phyloP scores from a whole-genome alignment of 2,113 vertebrate genomes.

The Cyprinodon brontotheroides region DNA sequence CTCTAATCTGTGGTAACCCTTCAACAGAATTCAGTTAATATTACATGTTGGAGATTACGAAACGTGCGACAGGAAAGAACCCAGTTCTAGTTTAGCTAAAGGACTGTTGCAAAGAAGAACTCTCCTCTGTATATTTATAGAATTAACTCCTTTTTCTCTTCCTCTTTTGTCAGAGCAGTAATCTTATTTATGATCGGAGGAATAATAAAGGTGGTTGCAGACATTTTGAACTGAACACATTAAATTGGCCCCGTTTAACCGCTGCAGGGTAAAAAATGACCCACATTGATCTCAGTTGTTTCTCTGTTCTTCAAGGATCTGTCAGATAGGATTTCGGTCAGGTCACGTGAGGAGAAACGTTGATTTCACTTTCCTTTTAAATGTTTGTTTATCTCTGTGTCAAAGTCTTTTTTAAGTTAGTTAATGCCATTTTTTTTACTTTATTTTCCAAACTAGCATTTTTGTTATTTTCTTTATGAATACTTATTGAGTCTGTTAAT shows the following conservation, averaged over 20 bases:
- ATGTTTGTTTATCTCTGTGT: slow-evolving; percentile 12
- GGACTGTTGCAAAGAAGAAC: not conserved
- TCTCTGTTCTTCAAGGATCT: slow-evolving; percentile 26
- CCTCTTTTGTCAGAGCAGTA: not conserved
- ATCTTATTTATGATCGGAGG: slow-evolving; percentile 23
- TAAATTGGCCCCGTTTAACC: slow-evolving; percentile 49
- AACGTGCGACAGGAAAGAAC: no score
- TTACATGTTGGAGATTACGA: no score
- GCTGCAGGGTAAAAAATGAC: slow-evolving; percentile 71
- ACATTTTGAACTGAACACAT: slow-evolving; percentile 30
- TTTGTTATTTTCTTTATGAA: not conserved
- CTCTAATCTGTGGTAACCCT: no score
- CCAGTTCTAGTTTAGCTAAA: not conserved
- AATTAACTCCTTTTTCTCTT: slow-evolving; percentile 13
- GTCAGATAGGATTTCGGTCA: slow-evolving; percentile 37
- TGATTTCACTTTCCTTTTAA: slow-evolving; percentile 12
- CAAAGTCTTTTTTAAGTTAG: not conserved
- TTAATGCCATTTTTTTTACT: slow-evolving; percentile 2
- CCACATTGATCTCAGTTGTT: slow-evolving; percentile 56
- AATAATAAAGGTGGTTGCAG: slow-evolving; percentile 10
- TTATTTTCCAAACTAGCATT: not conserved
- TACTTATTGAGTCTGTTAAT: slow-evolving; percentile 13
- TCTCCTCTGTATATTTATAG: slow-evolving; percentile 14
- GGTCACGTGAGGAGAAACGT: slow-evolving; percentile 56
- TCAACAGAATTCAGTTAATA: no score